Percentiles rank a stretch among this genome's conserved stretches.
phyloP scores from a whole-genome alignment of 2,888 invertebrate genomes.

The Brachylomia viminalis region DNA sequence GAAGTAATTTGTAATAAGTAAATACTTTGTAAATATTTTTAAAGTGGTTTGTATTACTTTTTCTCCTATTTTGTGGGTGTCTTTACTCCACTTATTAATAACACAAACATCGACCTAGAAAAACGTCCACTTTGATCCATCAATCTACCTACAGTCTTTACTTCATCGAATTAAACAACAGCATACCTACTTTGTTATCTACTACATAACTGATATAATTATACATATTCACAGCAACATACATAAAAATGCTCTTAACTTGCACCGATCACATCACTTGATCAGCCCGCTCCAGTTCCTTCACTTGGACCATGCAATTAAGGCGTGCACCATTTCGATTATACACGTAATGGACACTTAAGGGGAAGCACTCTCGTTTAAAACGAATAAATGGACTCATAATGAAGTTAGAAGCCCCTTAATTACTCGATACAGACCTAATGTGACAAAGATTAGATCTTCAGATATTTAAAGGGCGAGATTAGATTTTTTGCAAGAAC shows the following conservation, averaged over 20 bases:
- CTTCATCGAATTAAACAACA: neutral
- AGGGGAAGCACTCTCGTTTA: slow-evolving; percentile 73
- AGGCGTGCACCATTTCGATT: slow-evolving; percentile 72
- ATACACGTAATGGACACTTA: slow-evolving; percentile 76
- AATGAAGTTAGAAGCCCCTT: slow-evolving; percentile 76
- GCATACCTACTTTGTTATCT: neutral
- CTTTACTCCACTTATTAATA: neutral
- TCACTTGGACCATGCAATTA: slow-evolving; percentile 54
- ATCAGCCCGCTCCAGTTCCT: neutral
- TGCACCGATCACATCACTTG: neutral
- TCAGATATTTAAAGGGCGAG: slow-evolving; percentile 37
- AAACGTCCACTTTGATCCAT: neutral
- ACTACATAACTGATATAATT: no score
- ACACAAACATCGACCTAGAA: neutral
- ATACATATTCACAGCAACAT: neutral
- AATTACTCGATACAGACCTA: slow-evolving; percentile 77
- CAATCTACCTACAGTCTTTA: neutral
- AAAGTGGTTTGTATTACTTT: neutral
- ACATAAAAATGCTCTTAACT: neutral
- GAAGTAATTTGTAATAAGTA: neutral
- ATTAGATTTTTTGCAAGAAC: slow-evolving; percentile 22
- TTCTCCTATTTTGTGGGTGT: neutral
- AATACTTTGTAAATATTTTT: neutral
- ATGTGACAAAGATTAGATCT: slow-evolving; percentile 72
- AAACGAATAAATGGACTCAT: slow-evolving; percentile 79